These are phyloP conservation scores for Etheostoma perlongum DNA, from an alignment of 2,797 vertebrate species.

Conservation along the genomic window DNA sequence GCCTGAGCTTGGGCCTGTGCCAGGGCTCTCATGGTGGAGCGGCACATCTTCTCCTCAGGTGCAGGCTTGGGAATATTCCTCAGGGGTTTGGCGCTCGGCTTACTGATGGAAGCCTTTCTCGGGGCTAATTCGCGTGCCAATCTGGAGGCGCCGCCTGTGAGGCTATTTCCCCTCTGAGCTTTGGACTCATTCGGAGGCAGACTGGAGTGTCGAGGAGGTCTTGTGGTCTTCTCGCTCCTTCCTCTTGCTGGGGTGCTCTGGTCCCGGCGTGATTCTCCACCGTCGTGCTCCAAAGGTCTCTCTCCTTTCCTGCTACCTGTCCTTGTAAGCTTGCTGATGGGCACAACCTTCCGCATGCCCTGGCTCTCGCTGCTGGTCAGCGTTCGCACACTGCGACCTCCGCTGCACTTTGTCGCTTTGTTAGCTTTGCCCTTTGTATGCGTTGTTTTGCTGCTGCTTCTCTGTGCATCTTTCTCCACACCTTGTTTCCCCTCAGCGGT, in stretches of 20 bases:
- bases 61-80: slow-evolving; percentile 87
- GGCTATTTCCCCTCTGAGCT: slow-evolving; percentile 78
- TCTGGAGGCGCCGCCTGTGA: slow-evolving; percentile 69
- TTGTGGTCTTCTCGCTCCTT: slow-evolving; percentile 80
- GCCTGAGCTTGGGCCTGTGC: slow-evolving; percentile 67
- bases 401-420: slow-evolving; percentile 51
- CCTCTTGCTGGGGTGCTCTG: slow-evolving; percentile 87
- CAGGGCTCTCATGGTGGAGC: slow-evolving; percentile 86
- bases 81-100: slow-evolving; percentile 91
- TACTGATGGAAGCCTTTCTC: slow-evolving; percentile 84
- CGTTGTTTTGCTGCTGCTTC: slow-evolving; percentile 66
- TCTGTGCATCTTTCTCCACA: slow-evolving; percentile 75
- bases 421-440: slow-evolving; percentile 68
- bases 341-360: slow-evolving; percentile 93
- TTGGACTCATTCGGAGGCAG: slow-evolving; percentile 88
- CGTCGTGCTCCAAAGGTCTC: slow-evolving; percentile 70
- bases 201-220: slow-evolving; percentile 85
- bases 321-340: slow-evolving; percentile 88
- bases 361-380: slow-evolving; percentile 89
- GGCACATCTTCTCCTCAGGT: slow-evolving; percentile 92
- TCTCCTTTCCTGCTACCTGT: slow-evolving; percentile 82
- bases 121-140: slow-evolving; percentile 83
- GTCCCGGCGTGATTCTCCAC: slow-evolving; percentile 80
- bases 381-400: slow-evolving; percentile 79
- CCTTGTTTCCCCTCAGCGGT: slow-evolving; percentile 72